A percentile compares a stretch with the other conserved stretches of the same genome.
These are phyloP conservation scores for Pseudomyrmex dendroicus DNA, from an alignment of 1,140 invertebrate species.

Conservation along the genomic window DNA sequence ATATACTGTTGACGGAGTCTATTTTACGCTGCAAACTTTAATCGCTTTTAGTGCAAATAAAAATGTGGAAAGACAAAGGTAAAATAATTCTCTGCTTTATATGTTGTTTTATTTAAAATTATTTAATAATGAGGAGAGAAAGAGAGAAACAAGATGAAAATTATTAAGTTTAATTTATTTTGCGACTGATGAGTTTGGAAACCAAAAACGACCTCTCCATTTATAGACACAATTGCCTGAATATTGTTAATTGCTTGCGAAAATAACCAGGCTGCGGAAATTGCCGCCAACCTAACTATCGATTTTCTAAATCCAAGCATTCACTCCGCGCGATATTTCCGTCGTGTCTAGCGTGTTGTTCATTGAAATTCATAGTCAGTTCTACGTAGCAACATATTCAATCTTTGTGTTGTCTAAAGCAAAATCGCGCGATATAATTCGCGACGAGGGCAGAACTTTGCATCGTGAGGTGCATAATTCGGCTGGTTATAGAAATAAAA, in stretches of 20 bases:
- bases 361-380: background rate
- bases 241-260: background rate
- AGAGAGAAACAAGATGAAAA: background rate
- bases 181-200: background rate
- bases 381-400: background rate
- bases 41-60: no score
- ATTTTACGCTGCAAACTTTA: constrained; percentile 14
- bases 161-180: background rate
- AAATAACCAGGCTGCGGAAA: background rate
- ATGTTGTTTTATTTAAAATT: background rate
- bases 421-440: background rate
- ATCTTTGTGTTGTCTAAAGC: background rate
- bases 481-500: background rate
- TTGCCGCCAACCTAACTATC: background rate
- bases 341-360: no score
- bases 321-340: background rate
- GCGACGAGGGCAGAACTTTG: background rate
- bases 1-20: background rate
- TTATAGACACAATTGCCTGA: background rate
- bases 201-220: background rate
- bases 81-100: no score
- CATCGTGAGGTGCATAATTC: background rate
- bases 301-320: background rate
- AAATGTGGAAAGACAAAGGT: no score
- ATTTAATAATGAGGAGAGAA: background rate